Evolutionary conservation across 2,888 invertebrate species (phyloP).

Genomic region (Nudaria mundana): DNA sequence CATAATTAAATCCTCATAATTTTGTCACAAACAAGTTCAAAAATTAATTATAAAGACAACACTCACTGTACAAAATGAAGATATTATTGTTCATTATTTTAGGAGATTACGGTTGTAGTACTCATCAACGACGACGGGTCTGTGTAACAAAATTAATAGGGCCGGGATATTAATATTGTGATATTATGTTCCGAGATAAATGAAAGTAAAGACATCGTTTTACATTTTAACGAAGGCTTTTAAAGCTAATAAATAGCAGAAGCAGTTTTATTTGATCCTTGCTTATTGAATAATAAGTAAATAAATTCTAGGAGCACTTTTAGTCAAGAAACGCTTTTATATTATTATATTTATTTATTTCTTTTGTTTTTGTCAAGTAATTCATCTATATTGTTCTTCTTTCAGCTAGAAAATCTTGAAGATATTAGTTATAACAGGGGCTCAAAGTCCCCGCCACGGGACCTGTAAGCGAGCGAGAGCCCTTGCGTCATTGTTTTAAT

Average conservation of each 20-base stretch:
- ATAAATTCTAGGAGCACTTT: background rate
- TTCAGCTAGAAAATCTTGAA: too few species aligned
- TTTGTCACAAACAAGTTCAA: too few species aligned
- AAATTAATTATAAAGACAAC: conserved; percentile 18
- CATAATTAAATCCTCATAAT: too few species aligned
- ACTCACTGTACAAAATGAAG: conserved; percentile 28
- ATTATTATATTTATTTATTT: too few species aligned
- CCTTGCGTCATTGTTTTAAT: too few species aligned
- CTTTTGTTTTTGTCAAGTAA: too few species aligned
- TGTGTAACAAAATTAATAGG: conserved; percentile 28
- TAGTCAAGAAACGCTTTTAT: too few species aligned
- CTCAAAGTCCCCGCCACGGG: too few species aligned
- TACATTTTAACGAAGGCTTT: conserved; percentile 6
- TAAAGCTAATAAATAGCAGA: conserved; percentile 4
- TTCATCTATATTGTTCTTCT: too few species aligned
- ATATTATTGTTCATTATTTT: conserved; percentile 48
- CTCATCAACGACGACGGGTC: conserved; percentile 32
- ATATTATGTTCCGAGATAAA: conserved; percentile 5
- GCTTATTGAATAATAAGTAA: background rate
- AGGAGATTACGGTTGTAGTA: conserved; percentile 35
- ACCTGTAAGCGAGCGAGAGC: too few species aligned
- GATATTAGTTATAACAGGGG: too few species aligned
- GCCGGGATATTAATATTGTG: conserved; percentile 7
- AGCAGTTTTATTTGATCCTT: background rate
- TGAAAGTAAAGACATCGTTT: conserved; percentile 2